Conservation (phyloP, 2,113 vertebrate species). For the Climacteris rufus region DNA sequence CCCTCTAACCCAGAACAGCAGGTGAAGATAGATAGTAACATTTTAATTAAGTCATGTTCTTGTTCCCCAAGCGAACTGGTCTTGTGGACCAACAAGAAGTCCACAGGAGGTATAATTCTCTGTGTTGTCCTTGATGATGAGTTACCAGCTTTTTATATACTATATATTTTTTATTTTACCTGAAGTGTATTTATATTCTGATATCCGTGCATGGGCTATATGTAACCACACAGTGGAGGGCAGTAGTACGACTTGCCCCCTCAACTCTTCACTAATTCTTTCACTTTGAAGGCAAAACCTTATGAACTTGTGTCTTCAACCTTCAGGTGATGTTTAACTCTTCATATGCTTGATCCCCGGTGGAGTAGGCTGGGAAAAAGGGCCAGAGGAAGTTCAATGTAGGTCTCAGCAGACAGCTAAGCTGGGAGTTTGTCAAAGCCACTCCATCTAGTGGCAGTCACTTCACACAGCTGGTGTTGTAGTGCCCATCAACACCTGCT, state of each 20-base stretch:
- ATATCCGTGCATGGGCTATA: background rate
- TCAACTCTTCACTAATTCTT: background rate
- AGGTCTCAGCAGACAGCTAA: background rate
- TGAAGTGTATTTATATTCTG: background rate
- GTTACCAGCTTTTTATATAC: background rate
- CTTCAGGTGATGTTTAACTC: background rate
- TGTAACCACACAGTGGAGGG: background rate
- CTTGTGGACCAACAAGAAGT: background rate
- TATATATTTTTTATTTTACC: background rate
- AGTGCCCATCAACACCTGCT: background rate
- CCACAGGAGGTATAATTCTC: background rate
- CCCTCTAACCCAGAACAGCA: background rate
- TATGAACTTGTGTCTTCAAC: background rate
- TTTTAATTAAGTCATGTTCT: background rate
- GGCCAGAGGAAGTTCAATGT: background rate
- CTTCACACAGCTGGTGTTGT: slow-evolving; percentile 34
- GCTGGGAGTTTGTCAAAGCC: slow-evolving; percentile 32
- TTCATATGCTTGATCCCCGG: background rate
- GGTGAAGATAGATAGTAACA: background rate
- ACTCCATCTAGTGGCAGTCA: slow-evolving; percentile 66
- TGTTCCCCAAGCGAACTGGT: background rate
- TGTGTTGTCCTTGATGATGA: background rate
- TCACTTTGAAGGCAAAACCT: background rate
- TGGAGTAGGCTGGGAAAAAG: background rate
- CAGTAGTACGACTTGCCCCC: background rate